Evolutionary conservation across 2,797 vertebrate species (phyloP), one percentile per base, ranked within the genome.

Genomic region (Rousettus madagascariensis): DNA sequence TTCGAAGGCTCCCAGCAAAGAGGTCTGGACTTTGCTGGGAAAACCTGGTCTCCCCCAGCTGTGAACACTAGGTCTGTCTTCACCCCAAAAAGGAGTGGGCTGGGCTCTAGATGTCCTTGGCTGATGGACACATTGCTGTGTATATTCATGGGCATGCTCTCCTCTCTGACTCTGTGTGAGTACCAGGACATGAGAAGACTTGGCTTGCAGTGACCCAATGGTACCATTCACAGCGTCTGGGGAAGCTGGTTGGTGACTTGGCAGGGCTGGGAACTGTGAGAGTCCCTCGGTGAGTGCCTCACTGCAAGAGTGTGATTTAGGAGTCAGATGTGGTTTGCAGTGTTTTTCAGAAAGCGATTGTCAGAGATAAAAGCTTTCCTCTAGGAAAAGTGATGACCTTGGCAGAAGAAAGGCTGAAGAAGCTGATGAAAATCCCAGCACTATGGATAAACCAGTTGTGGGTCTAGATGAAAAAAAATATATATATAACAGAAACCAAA

Each of bases 151-250:
- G 24, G 30, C 30, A 6, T 3, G 41, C 12, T 80, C 28, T 10
- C 24, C 16, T 41, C 51, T 57, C 19, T 11, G 13, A 90, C 46
- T 68, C 89, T 86, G 57, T 66, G 83, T 95, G 90, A n/a, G n/a
- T n/a, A n/a, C n/a, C 4, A 24, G 55, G 71, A 90, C 2, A 2
- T n/a, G 71, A 71, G 88, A 51, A 82, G 19, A 66, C 65, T 49
- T 1, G 0, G 63, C 36, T 68, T 0, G 0, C 33, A 33, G 24
- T 10, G 75, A 72, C 43, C 9, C 5, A 8, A 19, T 46, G 68
- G 82, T 51, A 8, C 0, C 8, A 2, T 28, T 89, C 38, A 1
- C 3, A 9, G 41, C 12, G 68, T 92, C 51, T 86, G 87, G 69
- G 68, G 74, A 91, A 86, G 59, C 61, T 0, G 0, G 33, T 85